Base-by-base conservation (phyloP, 2,113 vertebrate species). In the Marcusenius ussheri region DNA sequence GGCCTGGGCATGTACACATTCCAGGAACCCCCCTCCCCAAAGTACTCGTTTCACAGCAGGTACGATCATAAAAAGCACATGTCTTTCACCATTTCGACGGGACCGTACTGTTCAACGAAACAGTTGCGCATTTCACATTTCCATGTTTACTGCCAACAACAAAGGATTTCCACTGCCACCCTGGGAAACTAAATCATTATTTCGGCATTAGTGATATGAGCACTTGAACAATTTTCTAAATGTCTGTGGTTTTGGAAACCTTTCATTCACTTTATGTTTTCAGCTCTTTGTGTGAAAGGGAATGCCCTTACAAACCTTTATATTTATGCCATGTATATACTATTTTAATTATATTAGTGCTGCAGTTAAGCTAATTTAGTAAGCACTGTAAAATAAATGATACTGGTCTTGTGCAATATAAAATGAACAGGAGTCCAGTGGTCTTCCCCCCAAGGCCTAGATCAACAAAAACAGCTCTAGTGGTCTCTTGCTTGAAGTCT, bases 81-180 rank as follows among this genome's bases (percentile, higher is more conserved):
- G n/a, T 56, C 90, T 88, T 58, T 84, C 87, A 89, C 62, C 66
- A 49, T 90, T 87, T 90, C 93, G 90, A 92, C 92, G 93, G 50
- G 91, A 92, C 92, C 93, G 93, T 89, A 88, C 66, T 94, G 90
- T 93, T 93, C 90, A 91, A 91, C 87, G 91, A 92, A 92, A 91
- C 93, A 94, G 91, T 93, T 92, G 90, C 92, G 92, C 90, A 93
- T 92, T 95, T 94, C 93, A 93, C 91, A 91, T 96, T 95, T 95
- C 95, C 95, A 93, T 90, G 90, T 93, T 92, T 88, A 92, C 90
- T 95, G 94, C 94, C 94, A 94, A 91, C 88, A 94, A 95, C 93
- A 95, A 95, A 93, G 92, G 90, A 90, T 93, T 94, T 96, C 94
- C 95, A 94, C 92, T 92, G 92, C 93, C 50, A 88, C 91, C 91